phyloP scores from a whole-genome alignment of 2,888 invertebrate species.

The Kuschelorhynchus macadamiae region DNA sequence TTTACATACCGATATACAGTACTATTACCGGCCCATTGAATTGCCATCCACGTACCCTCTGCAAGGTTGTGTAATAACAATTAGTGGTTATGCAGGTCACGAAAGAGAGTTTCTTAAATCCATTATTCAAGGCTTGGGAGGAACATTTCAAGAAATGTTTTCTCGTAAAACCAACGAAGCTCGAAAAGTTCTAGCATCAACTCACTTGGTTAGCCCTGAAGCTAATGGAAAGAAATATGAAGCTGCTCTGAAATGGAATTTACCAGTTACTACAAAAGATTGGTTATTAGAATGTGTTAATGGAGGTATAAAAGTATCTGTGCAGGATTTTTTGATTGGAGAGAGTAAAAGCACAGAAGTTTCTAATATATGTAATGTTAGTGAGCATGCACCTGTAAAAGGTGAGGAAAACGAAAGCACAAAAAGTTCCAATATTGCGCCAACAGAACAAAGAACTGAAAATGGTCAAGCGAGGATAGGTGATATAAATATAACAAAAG shows the following conservation, averaged over 20 bases:
- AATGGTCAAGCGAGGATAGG: background rate
- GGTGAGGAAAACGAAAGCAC: background rate
- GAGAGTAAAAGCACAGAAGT: background rate
- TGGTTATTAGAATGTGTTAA: slow-evolving; percentile 84
- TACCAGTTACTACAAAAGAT: slow-evolving; percentile 82
- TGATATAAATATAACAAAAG: background rate
- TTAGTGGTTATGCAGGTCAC: slow-evolving; percentile 82
- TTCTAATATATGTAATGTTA: background rate
- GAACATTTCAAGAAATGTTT: slow-evolving; percentile 75
- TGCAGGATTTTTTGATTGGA: slow-evolving; percentile 74
- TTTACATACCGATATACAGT: slow-evolving; percentile 72
- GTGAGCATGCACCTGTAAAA: background rate
- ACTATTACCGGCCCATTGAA: slow-evolving; percentile 81
- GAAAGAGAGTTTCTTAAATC: slow-evolving; percentile 83
- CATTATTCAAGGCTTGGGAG: slow-evolving; percentile 81
- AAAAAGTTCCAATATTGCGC: background rate
- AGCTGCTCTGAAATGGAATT: slow-evolving; percentile 88
- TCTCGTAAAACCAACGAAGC: slow-evolving; percentile 71
- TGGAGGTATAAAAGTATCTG: slow-evolving; percentile 72
- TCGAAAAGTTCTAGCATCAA: slow-evolving; percentile 75
- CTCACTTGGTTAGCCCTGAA: slow-evolving; percentile 84
- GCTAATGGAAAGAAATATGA: slow-evolving; percentile 85
- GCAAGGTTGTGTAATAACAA: slow-evolving; percentile 80
- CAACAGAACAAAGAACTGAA: background rate
- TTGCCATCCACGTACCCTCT: slow-evolving; percentile 72